Evolutionary conservation across 2,113 vertebrate species (phyloP), one percentile per base, ranked within the genome.

Genomic region (Petrocephalus zakoni): DNA sequence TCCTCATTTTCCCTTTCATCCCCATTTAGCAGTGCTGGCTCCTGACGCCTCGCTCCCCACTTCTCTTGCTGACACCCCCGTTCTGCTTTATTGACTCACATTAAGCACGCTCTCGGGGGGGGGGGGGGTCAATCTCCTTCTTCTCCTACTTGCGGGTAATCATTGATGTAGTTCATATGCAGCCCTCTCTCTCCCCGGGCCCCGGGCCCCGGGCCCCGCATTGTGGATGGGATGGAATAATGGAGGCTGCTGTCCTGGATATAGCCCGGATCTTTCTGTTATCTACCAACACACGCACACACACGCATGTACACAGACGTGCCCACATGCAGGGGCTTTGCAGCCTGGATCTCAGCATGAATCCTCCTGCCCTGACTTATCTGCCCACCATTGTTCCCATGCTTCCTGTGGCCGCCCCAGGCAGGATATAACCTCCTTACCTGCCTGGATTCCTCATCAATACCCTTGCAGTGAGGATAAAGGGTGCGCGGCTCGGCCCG

Each of bases 21-120:
- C 42, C 90, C 92, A 19, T 93, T 90, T 37, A 19, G 21, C 3
- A 91, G 91, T 93, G 92, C 90, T 4, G 2, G 61, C n/a, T 91
- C n/a, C 89, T 91, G 88, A 90, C 92, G 92, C 92, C 22, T 34
- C 29, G 13, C 5, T 34, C 29, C n/a, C 64, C 15, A 10, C n/a
- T 34, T 37, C 68, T 37, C 25, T 37, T 13, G 15, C 13, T 19
- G 68, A n/a, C 29, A 75, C 25, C 34, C 9, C 34, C 37, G 25
- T 19, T 75, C 29, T 37, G 25, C 21, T 75, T 37, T 75, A 21
- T 75, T 75, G 34, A 75, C 68, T 75, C 15, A 34, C 34, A 75
- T 19, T 75, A 75, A 75, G 68, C 9, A 29, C 6, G 11, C 9
- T 75, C 13, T 75, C 11, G n/a, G 64, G 64, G 25, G 6, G 15